A percentile compares a stretch with the other conserved stretches of the same genome.
Evolutionary conservation across 2,888 invertebrate genomes (phyloP).

Genomic region (Agrotis puta): DNA sequence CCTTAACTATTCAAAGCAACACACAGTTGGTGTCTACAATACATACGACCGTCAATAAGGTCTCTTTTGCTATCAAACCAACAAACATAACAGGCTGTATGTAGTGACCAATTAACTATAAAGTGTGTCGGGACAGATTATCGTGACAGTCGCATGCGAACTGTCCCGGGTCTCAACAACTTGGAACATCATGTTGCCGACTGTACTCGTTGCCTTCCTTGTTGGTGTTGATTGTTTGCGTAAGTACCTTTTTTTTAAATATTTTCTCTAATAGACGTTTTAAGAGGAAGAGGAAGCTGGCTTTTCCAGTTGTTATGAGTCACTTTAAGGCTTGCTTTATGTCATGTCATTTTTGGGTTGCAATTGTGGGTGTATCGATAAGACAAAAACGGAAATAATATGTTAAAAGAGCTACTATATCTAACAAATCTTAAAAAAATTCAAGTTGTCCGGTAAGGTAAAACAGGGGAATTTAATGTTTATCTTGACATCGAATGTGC

Average conservation of each 20-base stretch:
- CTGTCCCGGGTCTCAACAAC: conserved; percentile 43
- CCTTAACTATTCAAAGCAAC: background rate
- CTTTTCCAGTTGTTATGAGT: too few relatives aligned
- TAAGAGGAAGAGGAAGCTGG: too few relatives aligned
- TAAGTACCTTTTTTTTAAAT: conserved; percentile 50
- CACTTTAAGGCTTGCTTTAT: too few relatives aligned
- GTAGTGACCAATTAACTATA: conserved; percentile 66
- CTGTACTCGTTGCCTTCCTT: conserved; percentile 52
- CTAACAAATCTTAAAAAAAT: too few relatives aligned
- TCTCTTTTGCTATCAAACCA: conserved; percentile 15
- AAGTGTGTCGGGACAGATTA: conserved; percentile 62
- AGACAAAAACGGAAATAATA: too few relatives aligned
- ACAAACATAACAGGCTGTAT: conserved; percentile 68
- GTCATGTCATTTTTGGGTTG: too few relatives aligned
- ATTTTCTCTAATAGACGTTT: too few relatives aligned
- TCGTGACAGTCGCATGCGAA: conserved; percentile 65
- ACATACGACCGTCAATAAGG: background rate
- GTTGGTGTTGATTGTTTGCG: conserved; percentile 53
- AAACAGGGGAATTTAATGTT: too few relatives aligned
- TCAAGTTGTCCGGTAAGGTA: too few relatives aligned
- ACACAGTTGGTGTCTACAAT: background rate
- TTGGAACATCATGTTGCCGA: conserved; percentile 57
- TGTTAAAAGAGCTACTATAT: too few relatives aligned
- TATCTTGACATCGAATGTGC: too few relatives aligned
- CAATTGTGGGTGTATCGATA: too few relatives aligned